Percentiles rank a stretch among this genome's conserved stretches.
Conservation (phyloP, 2,888 invertebrate species). For the Polydrusus pterygomalis region DNA sequence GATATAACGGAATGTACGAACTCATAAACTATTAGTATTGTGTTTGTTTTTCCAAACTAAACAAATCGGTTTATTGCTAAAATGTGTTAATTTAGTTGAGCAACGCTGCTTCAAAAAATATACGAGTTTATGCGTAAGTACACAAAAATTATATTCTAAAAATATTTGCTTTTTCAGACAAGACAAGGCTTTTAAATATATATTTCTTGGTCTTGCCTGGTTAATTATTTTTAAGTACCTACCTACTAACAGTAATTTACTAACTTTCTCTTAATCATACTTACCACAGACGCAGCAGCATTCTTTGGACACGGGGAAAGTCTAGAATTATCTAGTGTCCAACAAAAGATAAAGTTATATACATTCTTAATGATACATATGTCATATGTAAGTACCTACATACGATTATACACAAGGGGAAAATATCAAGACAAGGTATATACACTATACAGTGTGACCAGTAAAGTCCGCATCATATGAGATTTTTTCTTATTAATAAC, state of each 20-base stretch:
- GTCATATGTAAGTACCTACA: no score
- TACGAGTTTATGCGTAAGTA: slow-evolving; percentile 30
- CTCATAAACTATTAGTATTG: slow-evolving; percentile 46
- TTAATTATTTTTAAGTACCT: not conserved
- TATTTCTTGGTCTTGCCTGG: slow-evolving; percentile 41
- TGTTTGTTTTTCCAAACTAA: slow-evolving; percentile 48
- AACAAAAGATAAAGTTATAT: no score
- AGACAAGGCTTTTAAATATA: slow-evolving; percentile 45
- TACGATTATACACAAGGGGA: no score
- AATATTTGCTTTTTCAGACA: slow-evolving; percentile 32
- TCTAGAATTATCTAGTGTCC: not conserved
- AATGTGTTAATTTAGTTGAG: slow-evolving; percentile 48
- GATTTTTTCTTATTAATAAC: no score
- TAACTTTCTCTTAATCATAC: not conserved
- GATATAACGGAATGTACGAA: slow-evolving; percentile 26
- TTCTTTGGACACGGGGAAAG: no score
- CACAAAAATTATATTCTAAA: slow-evolving; percentile 26
- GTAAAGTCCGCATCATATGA: no score
- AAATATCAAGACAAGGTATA: no score
- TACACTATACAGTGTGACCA: no score
- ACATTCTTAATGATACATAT: no score
- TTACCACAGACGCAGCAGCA: not conserved
- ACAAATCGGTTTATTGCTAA: slow-evolving; percentile 42
- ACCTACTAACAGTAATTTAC: no score
- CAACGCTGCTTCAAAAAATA: slow-evolving; percentile 38